These are phyloP conservation scores for Odocoileus virginianus DNA, from an alignment of 2,113 vertebrate species.

Conservation along the genomic window DNA sequence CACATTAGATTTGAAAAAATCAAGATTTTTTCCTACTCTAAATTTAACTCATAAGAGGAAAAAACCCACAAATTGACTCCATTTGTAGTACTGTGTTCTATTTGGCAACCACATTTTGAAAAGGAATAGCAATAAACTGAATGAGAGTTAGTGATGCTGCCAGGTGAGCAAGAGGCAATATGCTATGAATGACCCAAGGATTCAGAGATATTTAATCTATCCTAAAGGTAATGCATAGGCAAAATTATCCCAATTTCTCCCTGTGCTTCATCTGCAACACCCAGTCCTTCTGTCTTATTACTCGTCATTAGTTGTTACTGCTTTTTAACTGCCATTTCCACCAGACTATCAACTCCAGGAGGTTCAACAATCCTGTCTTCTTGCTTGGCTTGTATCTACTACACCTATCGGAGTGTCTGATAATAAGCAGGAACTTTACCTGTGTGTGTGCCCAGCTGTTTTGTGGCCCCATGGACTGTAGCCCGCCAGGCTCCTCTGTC, in stretches of 20 bases:
- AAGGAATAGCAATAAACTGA: not conserved
- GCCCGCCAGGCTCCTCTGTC: not conserved
- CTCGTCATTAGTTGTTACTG: no score
- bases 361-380: not conserved
- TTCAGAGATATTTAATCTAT: not conserved
- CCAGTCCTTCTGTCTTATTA: not conserved
- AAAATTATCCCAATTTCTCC: not conserved
- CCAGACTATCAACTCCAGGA: not conserved
- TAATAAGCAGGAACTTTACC: not conserved
- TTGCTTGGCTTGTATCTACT: not conserved
- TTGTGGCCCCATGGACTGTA: not conserved
- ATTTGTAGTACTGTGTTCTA: not conserved
- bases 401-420: not conserved
- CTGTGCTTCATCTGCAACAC: not conserved
- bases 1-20: conserved; percentile 8
- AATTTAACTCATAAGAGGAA: not conserved
- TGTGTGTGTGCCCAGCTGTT: not conserved
- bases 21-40: conserved; percentile 53
- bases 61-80: not conserved
- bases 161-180: not conserved
- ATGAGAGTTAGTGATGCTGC: not conserved
- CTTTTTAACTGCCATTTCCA: not conserved
- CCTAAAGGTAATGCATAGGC: not conserved
- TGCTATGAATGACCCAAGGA: not conserved
- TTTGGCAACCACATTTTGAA: not conserved